Evolutionary conservation across 2,797 vertebrate species (phyloP).

Genomic region (Falco biarmicus): DNA sequence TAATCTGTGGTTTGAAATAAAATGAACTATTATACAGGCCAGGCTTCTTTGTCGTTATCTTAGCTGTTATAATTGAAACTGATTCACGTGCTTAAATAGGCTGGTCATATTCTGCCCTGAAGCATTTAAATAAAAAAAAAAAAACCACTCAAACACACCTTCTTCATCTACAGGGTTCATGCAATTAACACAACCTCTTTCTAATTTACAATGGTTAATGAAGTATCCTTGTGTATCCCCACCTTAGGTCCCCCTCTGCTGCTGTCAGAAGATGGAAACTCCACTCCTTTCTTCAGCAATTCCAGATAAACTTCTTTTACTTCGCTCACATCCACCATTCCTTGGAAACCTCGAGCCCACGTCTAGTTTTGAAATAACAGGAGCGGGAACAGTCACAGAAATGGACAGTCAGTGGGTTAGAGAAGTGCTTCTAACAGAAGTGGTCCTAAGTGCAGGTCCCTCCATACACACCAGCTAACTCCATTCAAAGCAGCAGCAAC

Average conservation of each 20-base stretch:
- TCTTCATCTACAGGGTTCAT: not conserved
- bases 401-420: not conserved
- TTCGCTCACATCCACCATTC: conserved; percentile 77
- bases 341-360: conserved; percentile 76
- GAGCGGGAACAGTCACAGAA: not conserved
- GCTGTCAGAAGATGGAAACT: conserved; percentile 70
- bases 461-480: not conserved
- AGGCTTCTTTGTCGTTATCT: conserved; percentile 19
- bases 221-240: not conserved
- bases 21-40: not conserved
- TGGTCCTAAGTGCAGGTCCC: not conserved
- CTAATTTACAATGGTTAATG: not conserved
- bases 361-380: conserved; percentile 65
- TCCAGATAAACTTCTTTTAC: conserved; percentile 82
- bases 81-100: not conserved
- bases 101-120: conserved; percentile 23
- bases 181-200: conserved; percentile 7
- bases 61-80: conserved; percentile 11
- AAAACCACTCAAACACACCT: not conserved
- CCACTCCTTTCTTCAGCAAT: conserved; percentile 81
- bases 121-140: not conserved
- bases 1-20: not conserved
- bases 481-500: not conserved
- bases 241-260: conserved; percentile 66
- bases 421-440: not conserved